These are phyloP conservation scores for Brenthis ino DNA, from an alignment of 2,888 invertebrate species.

Conservation along the genomic window DNA sequence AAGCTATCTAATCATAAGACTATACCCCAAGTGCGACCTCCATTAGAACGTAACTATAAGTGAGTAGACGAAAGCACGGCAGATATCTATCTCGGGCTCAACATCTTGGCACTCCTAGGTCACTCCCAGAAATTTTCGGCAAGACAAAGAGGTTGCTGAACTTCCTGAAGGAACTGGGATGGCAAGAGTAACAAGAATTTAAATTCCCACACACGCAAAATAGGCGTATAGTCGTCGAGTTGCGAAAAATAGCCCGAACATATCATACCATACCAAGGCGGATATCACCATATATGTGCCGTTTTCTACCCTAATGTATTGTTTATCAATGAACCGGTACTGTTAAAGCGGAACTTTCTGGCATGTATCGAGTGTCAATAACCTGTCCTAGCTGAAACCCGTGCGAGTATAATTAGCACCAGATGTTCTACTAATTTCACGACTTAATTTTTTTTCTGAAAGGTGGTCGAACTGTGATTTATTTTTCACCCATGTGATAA, in stretches of 20 bases:
- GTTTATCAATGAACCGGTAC: slow-evolving; percentile 18
- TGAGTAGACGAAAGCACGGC: slow-evolving; percentile 12
- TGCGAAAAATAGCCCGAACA: no score
- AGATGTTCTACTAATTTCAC: slow-evolving; percentile 33
- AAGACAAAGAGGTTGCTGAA: no score
- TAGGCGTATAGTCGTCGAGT: no score
- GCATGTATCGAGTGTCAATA: slow-evolving; percentile 48
- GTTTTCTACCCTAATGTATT: not conserved
- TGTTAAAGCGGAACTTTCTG: slow-evolving; percentile 9
- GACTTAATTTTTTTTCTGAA: slow-evolving; percentile 14
- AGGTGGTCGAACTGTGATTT: slow-evolving; percentile 4
- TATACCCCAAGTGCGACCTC: slow-evolving; percentile 6
- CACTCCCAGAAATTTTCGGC: no score
- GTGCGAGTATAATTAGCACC: slow-evolving; percentile 43
- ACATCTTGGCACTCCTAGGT: no score
- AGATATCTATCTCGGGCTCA: not conserved
- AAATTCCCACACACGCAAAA: no score
- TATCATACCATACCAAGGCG: not conserved
- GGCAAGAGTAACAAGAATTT: no score
- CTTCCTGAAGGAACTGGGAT: no score
- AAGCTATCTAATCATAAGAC: slow-evolving; percentile 8
- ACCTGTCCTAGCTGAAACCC: slow-evolving; percentile 45
- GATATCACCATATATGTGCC: slow-evolving; percentile 4
- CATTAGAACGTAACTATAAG: slow-evolving; percentile 11
- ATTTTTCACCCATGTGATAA: slow-evolving; percentile 12